phyloP scores from a whole-genome alignment of 2,888 invertebrate species.

The Drosophila cyrtoloma region DNA sequence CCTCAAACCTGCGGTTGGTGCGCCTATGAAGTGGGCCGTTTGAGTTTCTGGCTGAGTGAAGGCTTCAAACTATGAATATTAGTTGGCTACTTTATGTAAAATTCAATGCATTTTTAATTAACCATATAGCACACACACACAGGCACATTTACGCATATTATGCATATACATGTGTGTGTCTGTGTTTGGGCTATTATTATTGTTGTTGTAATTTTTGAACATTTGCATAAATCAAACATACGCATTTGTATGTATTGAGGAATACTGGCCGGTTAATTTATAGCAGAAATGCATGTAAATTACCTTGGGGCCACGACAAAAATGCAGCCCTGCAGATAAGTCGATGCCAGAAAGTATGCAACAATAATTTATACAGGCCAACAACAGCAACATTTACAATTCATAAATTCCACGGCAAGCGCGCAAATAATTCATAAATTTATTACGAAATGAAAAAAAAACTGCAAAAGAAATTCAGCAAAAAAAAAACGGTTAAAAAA shows the following conservation, averaged over 20 bases:
- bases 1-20: slow-evolving; percentile 33
- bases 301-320: slow-evolving; percentile 51
- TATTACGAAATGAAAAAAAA: slow-evolving; percentile 39
- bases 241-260: slow-evolving; percentile 19
- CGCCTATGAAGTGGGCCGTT: slow-evolving; percentile 52
- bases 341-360: slow-evolving; percentile 51
- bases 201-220: slow-evolving; percentile 39
- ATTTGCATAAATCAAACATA: slow-evolving; percentile 69
- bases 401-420: slow-evolving; percentile 73
- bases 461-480: background rate
- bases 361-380: slow-evolving; percentile 34
- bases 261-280: slow-evolving; percentile 57
- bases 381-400: slow-evolving; percentile 57
- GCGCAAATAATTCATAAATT: slow-evolving; percentile 78
- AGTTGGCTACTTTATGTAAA: slow-evolving; percentile 70
- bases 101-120: slow-evolving; percentile 78
- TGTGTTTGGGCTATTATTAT: slow-evolving; percentile 2
- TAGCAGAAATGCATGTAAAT: slow-evolving; percentile 70
- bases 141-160: background rate
- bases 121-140: slow-evolving; percentile 4
- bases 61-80: slow-evolving; percentile 70
- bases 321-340: slow-evolving; percentile 68
- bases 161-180: background rate
- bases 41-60: slow-evolving; percentile 56
- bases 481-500: slow-evolving; percentile 47